Percentiles rank a stretch among this genome's conserved stretches.
Conservation (phyloP, 2,113 vertebrate species). For the human region DNA sequence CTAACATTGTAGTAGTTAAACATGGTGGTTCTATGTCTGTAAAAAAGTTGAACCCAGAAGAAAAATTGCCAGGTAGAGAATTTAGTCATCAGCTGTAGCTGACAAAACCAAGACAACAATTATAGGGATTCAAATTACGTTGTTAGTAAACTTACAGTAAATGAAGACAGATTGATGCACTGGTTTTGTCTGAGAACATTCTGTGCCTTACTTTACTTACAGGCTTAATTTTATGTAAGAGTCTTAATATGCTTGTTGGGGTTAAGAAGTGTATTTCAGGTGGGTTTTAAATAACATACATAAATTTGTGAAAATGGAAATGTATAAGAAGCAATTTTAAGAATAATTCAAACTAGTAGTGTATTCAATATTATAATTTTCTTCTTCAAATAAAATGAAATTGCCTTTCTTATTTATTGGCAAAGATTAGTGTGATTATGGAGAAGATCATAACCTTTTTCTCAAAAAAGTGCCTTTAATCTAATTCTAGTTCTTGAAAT, state of each 20-base stretch:
- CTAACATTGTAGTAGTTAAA: not conserved
- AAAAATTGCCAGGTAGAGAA: not conserved
- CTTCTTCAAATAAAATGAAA: not conserved
- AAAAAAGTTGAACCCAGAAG: not conserved
- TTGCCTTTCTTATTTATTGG: not conserved
- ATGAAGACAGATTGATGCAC: not conserved
- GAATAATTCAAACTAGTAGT: not conserved
- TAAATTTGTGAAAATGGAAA: not conserved
- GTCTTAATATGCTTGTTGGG: rapidly evolving
- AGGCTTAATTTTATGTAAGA: not conserved
- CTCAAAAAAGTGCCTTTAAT: not conserved
- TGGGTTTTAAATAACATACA: not conserved
- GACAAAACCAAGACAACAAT: not conserved
- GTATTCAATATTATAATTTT: not conserved
- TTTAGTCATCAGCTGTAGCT: not conserved
- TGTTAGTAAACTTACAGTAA: not conserved
- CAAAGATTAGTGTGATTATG: not conserved
- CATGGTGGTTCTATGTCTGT: rapidly evolving
- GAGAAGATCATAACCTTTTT: not conserved
- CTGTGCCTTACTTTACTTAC: not conserved
- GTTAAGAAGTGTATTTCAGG: not conserved
- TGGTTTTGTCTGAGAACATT: not conserved
- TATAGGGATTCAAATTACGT: not conserved
- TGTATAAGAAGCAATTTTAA: not conserved
- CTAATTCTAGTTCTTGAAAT: not conserved